phyloP scores from a whole-genome alignment of 2,888 invertebrate genomes.

The Steinernema carpocapsae region DNA sequence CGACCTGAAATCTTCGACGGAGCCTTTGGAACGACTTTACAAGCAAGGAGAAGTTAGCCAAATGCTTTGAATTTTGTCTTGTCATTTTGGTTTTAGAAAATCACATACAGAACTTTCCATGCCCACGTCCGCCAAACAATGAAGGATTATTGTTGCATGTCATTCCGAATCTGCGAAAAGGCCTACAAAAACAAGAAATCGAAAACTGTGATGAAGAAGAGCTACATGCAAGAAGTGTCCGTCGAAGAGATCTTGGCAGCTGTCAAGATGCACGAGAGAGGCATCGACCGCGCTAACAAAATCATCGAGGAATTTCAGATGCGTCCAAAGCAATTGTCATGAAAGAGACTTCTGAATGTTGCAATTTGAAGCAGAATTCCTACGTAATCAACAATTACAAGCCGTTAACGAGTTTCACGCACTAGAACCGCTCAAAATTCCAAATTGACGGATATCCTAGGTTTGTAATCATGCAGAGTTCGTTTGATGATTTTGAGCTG shows the following conservation, averaged over 20 bases:
- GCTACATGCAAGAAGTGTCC: neutral
- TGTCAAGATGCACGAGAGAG: neutral
- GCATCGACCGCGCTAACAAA: neutral
- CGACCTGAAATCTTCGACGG: neutral
- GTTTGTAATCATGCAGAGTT: too few relatives aligned
- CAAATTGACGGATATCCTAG: too few relatives aligned
- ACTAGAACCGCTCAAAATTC: too few relatives aligned
- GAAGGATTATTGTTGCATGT: neutral
- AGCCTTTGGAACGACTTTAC: neutral
- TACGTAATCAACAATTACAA: too few relatives aligned
- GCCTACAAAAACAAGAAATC: neutral
- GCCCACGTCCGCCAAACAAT: neutral
- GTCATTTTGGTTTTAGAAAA: neutral
- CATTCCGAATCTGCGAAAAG: slow-evolving; percentile 2
- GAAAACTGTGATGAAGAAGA: neutral
- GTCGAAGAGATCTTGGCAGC: neutral
- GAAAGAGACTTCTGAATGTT: too few relatives aligned
- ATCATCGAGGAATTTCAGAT: neutral
- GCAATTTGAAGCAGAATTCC: too few relatives aligned
- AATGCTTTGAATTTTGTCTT: neutral
- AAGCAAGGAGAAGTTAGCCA: slow-evolving; percentile 8
- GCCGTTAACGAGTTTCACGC: too few relatives aligned
- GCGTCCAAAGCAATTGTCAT: neutral
- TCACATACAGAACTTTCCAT: slow-evolving; percentile 16
- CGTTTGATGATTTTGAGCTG: too few relatives aligned